phyloP scores from a whole-genome alignment of 1,140 invertebrate species.

The Drosophila busckii region DNA sequence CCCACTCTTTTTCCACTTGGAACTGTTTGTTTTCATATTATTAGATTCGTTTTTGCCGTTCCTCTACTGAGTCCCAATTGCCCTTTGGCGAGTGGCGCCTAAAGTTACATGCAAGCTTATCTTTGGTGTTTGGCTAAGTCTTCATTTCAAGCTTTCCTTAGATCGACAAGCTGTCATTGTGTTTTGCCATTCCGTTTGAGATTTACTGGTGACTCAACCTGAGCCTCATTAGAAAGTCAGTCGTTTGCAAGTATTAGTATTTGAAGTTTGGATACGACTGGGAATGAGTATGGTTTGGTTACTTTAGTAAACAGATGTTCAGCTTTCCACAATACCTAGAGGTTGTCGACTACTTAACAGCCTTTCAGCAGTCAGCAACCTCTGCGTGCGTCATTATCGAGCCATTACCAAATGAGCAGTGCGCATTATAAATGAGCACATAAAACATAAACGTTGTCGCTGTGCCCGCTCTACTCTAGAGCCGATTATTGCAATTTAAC shows the following conservation, averaged over 20 bases:
- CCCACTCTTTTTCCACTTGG: constrained; percentile 40
- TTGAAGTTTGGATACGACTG: constrained; percentile 8
- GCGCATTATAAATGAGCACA: constrained; percentile 72
- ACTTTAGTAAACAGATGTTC: constrained; percentile 53
- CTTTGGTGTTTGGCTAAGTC: not conserved
- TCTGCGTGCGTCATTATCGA: constrained; percentile 57
- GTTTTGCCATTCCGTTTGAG: constrained; percentile 20
- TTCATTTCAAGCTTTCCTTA: not conserved
- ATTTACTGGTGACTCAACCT: constrained; percentile 36
- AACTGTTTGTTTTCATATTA: constrained; percentile 16
- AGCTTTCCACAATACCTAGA: constrained; percentile 38
- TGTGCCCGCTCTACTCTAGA: constrained; percentile 38
- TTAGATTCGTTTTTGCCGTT: not conserved
- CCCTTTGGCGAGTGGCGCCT: constrained; percentile 68
- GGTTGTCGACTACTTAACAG: constrained; percentile 27
- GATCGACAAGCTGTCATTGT: constrained; percentile 28
- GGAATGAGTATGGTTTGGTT: not conserved
- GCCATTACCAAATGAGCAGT: constrained; percentile 71
- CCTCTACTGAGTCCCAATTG: constrained; percentile 22
- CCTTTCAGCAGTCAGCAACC: constrained; percentile 44
- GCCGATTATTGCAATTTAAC: constrained; percentile 74
- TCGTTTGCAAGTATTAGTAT: constrained; percentile 3
- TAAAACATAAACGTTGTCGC: constrained; percentile 74
- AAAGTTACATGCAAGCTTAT: constrained; percentile 42
- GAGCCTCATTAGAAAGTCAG: constrained; percentile 12